Conservation (phyloP, 2,113 vertebrate genomes). For the Mastomys natalensis region DNA sequence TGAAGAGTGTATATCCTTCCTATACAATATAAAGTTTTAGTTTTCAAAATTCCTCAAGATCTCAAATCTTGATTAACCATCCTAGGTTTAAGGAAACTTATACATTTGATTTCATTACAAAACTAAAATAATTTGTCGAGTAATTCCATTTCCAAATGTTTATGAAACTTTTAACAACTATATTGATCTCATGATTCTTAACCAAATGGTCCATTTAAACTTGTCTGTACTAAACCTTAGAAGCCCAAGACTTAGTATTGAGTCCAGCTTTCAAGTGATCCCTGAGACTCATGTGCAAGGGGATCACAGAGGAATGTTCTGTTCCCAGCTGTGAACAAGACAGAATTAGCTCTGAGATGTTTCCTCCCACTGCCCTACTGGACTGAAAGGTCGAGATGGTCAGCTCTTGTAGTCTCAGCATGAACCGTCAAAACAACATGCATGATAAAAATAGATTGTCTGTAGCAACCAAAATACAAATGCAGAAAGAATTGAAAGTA, state of each 20-base stretch:
- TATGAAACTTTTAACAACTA: slow-evolving; percentile 62
- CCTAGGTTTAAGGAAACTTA: slow-evolving; percentile 49
- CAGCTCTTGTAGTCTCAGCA: slow-evolving; percentile 84
- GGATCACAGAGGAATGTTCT: slow-evolving; percentile 92
- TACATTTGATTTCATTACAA: slow-evolving; percentile 65
- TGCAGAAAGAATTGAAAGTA: slow-evolving; percentile 67
- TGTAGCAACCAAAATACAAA: slow-evolving; percentile 74
- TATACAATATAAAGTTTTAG: slow-evolving; percentile 26
- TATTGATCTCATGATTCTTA: slow-evolving; percentile 57
- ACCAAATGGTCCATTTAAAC: slow-evolving; percentile 74
- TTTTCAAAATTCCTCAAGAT: slow-evolving; percentile 60
- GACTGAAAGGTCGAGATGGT: slow-evolving; percentile 91
- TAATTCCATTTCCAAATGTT: slow-evolving; percentile 70
- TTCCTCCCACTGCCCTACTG: slow-evolving; percentile 88
- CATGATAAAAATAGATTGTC: slow-evolving; percentile 82
- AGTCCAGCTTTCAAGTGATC: slow-evolving; percentile 88
- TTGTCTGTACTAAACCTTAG: slow-evolving; percentile 84
- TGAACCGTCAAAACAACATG: slow-evolving; percentile 87
- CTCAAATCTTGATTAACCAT: slow-evolving; percentile 52
- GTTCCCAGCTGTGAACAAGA: slow-evolving; percentile 90
- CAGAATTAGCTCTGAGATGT: slow-evolving; percentile 91
- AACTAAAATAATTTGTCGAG: slow-evolving; percentile 65
- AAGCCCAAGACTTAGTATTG: slow-evolving; percentile 88
- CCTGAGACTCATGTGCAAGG: slow-evolving; percentile 89
- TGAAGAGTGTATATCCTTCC: slow-evolving; percentile 44